Percentiles rank a stretch among this genome's conserved stretches.
These are phyloP conservation scores for Platycercus adscitus DNA, from an alignment of 2,113 vertebrate species.

Conservation along the genomic window DNA sequence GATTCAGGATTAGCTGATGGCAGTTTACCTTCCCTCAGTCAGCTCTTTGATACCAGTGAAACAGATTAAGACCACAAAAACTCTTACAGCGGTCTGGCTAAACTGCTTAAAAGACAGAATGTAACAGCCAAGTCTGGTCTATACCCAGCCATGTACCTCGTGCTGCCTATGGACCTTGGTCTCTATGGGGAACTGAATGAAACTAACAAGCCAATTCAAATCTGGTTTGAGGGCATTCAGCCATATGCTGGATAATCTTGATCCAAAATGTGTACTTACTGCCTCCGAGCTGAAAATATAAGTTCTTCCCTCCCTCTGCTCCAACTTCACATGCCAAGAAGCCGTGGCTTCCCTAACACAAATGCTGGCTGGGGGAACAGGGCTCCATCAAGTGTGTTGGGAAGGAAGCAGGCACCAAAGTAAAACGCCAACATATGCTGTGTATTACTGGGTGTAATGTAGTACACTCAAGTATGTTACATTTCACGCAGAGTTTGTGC, in stretches of 20 bases:
- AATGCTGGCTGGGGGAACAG: neutral
- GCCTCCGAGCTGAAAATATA: neutral
- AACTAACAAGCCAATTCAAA: neutral
- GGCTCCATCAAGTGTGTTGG: neutral
- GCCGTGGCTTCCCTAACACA: slow-evolving; percentile 1
- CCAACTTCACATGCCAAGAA: neutral
- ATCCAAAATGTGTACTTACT: neutral
- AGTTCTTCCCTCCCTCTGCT: neutral
- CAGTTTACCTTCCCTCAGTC: neutral
- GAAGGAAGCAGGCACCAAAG: neutral
- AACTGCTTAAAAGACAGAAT: neutral
- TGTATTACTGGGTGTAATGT: neutral
- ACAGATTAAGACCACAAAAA: neutral
- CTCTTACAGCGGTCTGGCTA: neutral
- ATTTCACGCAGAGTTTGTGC: neutral
- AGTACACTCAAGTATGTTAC: neutral
- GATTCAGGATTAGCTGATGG: neutral
- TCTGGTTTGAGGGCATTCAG: neutral
- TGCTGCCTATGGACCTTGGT: neutral
- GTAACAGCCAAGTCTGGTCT: neutral
- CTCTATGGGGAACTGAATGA: neutral
- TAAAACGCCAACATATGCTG: neutral
- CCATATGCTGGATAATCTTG: neutral
- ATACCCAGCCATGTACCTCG: neutral
- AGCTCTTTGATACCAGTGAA: neutral